Evolutionary conservation across 2,797 vertebrate genomes (phyloP).

Genomic region (Melanotaenia trifasciata): DNA sequence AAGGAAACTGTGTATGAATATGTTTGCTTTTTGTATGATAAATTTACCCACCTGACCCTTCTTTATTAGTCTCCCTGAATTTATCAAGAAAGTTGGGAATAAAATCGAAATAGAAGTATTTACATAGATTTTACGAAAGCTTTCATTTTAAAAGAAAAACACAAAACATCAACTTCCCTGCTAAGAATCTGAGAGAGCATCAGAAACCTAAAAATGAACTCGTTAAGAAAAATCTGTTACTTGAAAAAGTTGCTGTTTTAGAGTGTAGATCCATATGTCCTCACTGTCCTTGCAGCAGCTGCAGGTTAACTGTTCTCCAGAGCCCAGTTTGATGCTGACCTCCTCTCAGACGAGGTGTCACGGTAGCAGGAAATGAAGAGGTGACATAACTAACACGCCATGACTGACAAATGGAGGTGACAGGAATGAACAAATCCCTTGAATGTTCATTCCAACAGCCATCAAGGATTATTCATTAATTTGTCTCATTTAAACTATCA

Average conservation of each 20-base stretch:
- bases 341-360: constrained; percentile 52
- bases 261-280: constrained; percentile 26
- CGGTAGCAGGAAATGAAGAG: constrained; percentile 52
- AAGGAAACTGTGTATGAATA: not conserved
- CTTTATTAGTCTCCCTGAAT: constrained; percentile 2
- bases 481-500: constrained; percentile 34
- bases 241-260: not conserved
- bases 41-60: not conserved
- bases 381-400: constrained; percentile 59
- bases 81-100: not conserved
- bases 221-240: not conserved
- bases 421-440: constrained; percentile 45
- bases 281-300: constrained; percentile 51
- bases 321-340: constrained; percentile 60
- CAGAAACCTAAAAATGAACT: not conserved
- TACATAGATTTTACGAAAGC: constrained; percentile 24
- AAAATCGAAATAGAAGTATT: constrained; percentile 26
- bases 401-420: constrained; percentile 64
- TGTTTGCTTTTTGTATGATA: constrained; percentile 14
- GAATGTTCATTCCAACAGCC: constrained; percentile 34
- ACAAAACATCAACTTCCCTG: constrained; percentile 69
- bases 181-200: constrained; percentile 47
- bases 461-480: constrained; percentile 52
- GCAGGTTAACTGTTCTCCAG: constrained; percentile 50
- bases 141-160: constrained; percentile 38